Evolutionary conservation across 2,888 invertebrate species (phyloP).

Genomic region (Eudasyphora cyanicolor): DNA sequence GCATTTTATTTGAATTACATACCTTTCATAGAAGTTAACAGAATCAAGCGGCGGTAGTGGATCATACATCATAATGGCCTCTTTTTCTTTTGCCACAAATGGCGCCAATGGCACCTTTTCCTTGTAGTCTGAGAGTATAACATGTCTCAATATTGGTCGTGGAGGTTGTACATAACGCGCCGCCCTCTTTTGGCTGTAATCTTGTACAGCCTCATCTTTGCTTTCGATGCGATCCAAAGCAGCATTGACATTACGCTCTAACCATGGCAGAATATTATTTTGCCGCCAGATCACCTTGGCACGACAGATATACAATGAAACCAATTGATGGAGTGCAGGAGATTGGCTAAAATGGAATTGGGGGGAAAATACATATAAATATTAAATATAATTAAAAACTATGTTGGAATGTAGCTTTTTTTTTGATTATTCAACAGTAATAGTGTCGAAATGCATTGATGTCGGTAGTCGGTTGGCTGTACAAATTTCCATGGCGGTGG

Average conservation of each 20-base stretch:
- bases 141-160: conserved; percentile 78
- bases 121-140: conserved; percentile 80
- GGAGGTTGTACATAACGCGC: conserved; percentile 77
- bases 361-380: too few relatives aligned
- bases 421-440: too few relatives aligned
- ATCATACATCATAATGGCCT: conserved; percentile 86
- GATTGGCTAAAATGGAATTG: conserved; percentile 81
- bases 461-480: too few relatives aligned
- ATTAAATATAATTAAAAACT: too few relatives aligned
- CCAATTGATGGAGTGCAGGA: conserved; percentile 85
- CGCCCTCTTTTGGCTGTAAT: conserved; percentile 82
- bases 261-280: conserved; percentile 86
- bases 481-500: too few relatives aligned
- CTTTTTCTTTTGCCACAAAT: conserved; percentile 78
- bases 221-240: conserved; percentile 84
- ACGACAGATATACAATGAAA: conserved; percentile 87
- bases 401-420: too few relatives aligned
- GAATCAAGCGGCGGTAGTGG: conserved; percentile 89
- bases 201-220: conserved; percentile 83
- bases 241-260: conserved; percentile 86
- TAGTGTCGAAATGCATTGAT: too few relatives aligned
- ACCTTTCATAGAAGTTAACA: conserved; percentile 86
- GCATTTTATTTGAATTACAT: conserved; percentile 19
- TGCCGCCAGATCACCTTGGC: conserved; percentile 90
- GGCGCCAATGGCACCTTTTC: conserved; percentile 80